Evolutionary conservation across 2,113 vertebrate genomes (phyloP).

Genomic region (Ibidorhyncha struthersii): DNA sequence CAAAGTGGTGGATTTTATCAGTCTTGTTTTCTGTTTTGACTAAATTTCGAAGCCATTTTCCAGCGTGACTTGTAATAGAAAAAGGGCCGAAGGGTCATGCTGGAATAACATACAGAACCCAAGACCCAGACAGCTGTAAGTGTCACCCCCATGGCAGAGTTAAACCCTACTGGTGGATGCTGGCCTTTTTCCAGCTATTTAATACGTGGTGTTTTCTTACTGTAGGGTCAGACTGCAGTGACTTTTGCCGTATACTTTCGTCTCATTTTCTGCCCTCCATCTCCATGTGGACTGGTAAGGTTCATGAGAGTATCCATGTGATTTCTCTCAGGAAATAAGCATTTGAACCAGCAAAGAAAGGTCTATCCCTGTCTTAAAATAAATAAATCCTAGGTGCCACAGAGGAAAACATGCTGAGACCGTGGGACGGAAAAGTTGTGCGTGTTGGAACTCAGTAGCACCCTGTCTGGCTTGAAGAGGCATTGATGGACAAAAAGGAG

Average conservation of each 20-base stretch:
- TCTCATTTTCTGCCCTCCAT: background rate
- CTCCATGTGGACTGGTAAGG: background rate
- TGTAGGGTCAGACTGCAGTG: background rate
- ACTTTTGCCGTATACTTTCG: background rate
- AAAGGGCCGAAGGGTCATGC: background rate
- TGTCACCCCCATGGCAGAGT: background rate
- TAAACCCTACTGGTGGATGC: background rate
- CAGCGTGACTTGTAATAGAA: background rate
- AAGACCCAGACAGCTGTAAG: background rate
- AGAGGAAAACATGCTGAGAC: background rate
- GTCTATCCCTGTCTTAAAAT: background rate
- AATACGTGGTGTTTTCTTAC: conserved; percentile 33
- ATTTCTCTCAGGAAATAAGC: conserved; percentile 20
- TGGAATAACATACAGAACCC: conserved; percentile 13
- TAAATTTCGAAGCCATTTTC: background rate
- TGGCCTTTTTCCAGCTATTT: background rate
- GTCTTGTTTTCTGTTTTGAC: background rate
- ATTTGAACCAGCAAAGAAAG: conserved; percentile 41
- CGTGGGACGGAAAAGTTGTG: background rate
- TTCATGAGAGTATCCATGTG: background rate
- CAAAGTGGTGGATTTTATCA: background rate
- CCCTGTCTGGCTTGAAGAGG: background rate
- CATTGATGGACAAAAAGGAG: background rate
- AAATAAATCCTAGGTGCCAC: conserved; percentile 10
- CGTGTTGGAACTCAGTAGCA: background rate